Percentiles rank a stretch among this genome's conserved stretches.
Evolutionary conservation across 2,888 invertebrate species (phyloP).

Genomic region (Hypselothyrea guttata): DNA sequence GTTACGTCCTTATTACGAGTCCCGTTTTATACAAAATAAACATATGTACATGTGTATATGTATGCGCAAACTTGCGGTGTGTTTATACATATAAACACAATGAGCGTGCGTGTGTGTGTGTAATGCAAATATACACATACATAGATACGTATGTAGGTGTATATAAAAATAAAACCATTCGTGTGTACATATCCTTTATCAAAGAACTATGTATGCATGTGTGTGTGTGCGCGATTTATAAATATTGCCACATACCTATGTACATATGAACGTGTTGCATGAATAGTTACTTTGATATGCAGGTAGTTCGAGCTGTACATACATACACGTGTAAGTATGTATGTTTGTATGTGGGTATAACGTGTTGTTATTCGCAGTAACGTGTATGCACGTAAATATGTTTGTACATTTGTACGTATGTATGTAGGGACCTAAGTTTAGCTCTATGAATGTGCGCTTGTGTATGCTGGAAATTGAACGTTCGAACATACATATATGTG

Average conservation of each 20-base stretch:
- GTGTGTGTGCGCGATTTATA: not conserved
- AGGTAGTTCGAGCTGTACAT: too few species aligned
- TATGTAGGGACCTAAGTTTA: not conserved
- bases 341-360: not conserved
- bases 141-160: not conserved
- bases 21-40: slow-evolving; percentile 3
- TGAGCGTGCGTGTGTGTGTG: not conserved
- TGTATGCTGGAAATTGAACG: not conserved
- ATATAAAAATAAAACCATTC: not conserved
- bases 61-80: not conserved
- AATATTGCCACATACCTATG: not conserved
- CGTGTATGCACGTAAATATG: not conserved
- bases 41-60: slow-evolving; percentile 7
- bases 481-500: not conserved
- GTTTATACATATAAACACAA: not conserved
- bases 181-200: slow-evolving; percentile 5
- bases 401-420: too few species aligned
- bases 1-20: too few species aligned
- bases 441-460: not conserved
- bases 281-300: not conserved
- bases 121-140: slow-evolving; percentile 1
- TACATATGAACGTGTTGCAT: not conserved
- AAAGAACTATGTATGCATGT: not conserved
- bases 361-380: not conserved
- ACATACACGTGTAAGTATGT: too few species aligned